Percentiles rank a stretch among this genome's conserved stretches.
Evolutionary conservation across 2,888 invertebrate species (phyloP).

Genomic region (Plagodis pulveraria): DNA sequence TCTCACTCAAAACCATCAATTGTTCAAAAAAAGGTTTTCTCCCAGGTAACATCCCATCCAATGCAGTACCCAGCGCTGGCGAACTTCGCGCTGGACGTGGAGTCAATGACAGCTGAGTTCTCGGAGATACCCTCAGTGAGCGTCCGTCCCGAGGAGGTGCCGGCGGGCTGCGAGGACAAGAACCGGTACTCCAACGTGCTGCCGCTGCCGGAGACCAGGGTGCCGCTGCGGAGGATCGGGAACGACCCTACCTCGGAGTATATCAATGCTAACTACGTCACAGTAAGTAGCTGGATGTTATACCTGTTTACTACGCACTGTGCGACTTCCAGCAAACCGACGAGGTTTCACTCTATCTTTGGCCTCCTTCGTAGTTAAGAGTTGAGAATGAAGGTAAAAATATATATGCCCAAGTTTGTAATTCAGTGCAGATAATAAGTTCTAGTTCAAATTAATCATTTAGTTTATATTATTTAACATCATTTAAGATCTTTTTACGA

Average conservation of each 20-base stretch:
- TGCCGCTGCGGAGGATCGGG: constrained; percentile 89
- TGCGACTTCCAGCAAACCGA: too few relatives aligned
- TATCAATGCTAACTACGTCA: constrained; percentile 96
- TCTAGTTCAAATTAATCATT: too few relatives aligned
- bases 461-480: too few relatives aligned
- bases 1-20: too few relatives aligned
- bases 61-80: constrained; percentile 92
- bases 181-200: constrained; percentile 97
- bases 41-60: constrained; percentile 88
- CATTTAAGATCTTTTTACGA: too few relatives aligned
- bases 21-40: too few relatives aligned
- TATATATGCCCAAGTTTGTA: too few relatives aligned
- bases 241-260: constrained; percentile 93
- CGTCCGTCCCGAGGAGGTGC: constrained; percentile 92
- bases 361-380: too few relatives aligned
- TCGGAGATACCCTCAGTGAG: constrained; percentile 91
- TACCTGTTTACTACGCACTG: not conserved
- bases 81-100: constrained; percentile 89
- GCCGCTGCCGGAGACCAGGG: constrained; percentile 95
- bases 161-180: constrained; percentile 94
- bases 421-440: too few relatives aligned
- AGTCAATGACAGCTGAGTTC: constrained; percentile 92
- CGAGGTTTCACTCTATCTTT: too few relatives aligned
- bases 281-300: constrained; percentile 84
- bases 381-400: too few relatives aligned